Evolutionary conservation across 2,797 vertebrate species (phyloP).

Genomic region (Halcyon badia): DNA sequence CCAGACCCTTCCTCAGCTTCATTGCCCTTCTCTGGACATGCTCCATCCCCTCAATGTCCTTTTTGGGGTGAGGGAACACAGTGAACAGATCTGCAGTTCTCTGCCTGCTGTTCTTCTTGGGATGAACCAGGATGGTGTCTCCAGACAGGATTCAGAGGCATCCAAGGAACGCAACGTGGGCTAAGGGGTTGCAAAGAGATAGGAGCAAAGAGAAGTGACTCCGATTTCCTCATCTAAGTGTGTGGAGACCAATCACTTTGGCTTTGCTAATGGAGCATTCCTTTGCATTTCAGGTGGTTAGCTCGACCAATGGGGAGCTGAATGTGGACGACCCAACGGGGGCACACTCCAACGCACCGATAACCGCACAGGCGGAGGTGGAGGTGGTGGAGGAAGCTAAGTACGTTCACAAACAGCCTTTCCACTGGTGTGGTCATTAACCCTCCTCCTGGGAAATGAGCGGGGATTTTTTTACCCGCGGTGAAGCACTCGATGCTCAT

Average conservation of each 20-base stretch:
- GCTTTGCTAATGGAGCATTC: accelerated
- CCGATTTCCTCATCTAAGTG: not conserved
- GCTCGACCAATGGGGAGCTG: slow-evolving; percentile 97
- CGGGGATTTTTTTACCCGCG: slow-evolving; percentile 37
- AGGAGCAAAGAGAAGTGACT: not conserved
- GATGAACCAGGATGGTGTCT: not conserved
- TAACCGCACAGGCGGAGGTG: slow-evolving; percentile 94
- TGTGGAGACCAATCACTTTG: accelerated
- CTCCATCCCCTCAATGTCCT: not conserved
- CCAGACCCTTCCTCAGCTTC: not conserved
- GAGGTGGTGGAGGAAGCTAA: slow-evolving; percentile 98
- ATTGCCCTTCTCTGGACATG: not conserved
- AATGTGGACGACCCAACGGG: slow-evolving; percentile 93
- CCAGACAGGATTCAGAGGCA: not conserved
- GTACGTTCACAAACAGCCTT: slow-evolving; percentile 85
- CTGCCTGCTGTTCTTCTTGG: not conserved
- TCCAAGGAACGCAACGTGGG: not conserved
- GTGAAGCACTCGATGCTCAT: slow-evolving; percentile 59
- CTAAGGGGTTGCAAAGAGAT: not conserved
- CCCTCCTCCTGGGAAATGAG: slow-evolving; percentile 42
- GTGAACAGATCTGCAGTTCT: not conserved
- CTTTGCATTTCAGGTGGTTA: slow-evolving; percentile 91
- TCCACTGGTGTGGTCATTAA: slow-evolving; percentile 38
- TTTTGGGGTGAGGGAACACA: not conserved
- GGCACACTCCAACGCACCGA: slow-evolving; percentile 92